Base-by-base conservation (phyloP, 2,113 vertebrate species). In the Acinonyx jubatus region DNA sequence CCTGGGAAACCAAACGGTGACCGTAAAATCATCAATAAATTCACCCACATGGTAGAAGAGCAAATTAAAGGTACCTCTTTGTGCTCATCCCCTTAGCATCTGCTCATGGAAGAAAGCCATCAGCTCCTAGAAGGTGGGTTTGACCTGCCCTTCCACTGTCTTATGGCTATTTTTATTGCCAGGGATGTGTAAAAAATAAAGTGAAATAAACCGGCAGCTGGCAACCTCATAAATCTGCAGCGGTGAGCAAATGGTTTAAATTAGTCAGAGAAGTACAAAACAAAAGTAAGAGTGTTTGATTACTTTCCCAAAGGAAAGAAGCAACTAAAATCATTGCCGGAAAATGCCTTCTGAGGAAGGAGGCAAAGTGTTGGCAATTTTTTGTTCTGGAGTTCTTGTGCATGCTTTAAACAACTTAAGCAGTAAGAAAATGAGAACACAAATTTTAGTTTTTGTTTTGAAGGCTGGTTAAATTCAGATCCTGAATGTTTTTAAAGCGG, bases 221-320 rank as follows among this genome's bases (percentile, higher is more conserved):
- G 89, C 68, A 50, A 89, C 78, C 76, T 97, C 82, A 81, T 97
- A 97, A 97, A 76, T 97, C 97, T 98, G 90, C 92, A 92, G 25
- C 5, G 27, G 69, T 85, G 76, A 98, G 92, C 38, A 98, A 98
- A 97, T 96, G 97, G 88, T 90, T 98, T 81, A 81, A 96, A 97
- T 98, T 98, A 99, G 93, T 97, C 90, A 97, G n/a, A 98, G 94
- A 93, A 68, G 48, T 87, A 18, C 95, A 98, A 98, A 97, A 89
- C 33, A 97, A 94, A 96, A 98, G 82, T 29, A 97, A 93, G 71
- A 98, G 23, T 10, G 33, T 95, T 94, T 97, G 97, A 82, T 90
- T 93, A 27, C 82, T 98, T 98, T 88, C 80, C 96, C 91, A 95
- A 96, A 93, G n/a, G 65, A 73, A 95, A 36, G 45, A 38, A 76